Conservation (phyloP, 2,797 vertebrate species). For the Phoxinus dragarum region DNA sequence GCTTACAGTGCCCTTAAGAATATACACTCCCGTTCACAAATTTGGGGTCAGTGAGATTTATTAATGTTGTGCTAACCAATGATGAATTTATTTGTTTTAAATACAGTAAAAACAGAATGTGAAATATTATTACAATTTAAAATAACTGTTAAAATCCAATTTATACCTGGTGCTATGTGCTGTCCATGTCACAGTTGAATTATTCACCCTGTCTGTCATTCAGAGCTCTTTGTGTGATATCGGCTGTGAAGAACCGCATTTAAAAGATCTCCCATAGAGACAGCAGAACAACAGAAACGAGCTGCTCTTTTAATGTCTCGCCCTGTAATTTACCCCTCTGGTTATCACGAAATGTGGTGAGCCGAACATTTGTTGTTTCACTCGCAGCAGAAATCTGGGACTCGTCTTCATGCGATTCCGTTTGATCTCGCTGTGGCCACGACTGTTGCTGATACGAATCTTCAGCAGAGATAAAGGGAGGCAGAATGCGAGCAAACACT, state of each 20-base stretch:
- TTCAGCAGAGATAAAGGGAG: background rate
- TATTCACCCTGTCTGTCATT: conserved; percentile 32
- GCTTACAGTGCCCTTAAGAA: too few species aligned
- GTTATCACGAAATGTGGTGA: conserved; percentile 7
- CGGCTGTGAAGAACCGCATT: background rate
- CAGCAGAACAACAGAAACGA: background rate
- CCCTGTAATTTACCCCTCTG: conserved; percentile 9
- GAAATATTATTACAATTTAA: too few species aligned
- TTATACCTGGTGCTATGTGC: too few species aligned
- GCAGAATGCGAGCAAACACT: conserved; percentile 33
- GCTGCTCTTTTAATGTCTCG: background rate
- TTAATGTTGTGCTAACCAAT: too few species aligned
- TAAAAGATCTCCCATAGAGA: background rate
- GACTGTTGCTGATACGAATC: conserved; percentile 2
- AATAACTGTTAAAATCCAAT: too few species aligned
- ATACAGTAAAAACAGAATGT: too few species aligned
- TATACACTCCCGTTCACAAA: too few species aligned
- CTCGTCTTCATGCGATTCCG: background rate
- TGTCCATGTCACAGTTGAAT: conserved; percentile 19
- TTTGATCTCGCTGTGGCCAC: background rate
- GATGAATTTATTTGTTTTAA: too few species aligned
- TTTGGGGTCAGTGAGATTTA: too few species aligned
- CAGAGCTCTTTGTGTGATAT: conserved; percentile 16
- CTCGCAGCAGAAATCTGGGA: conserved; percentile 9
- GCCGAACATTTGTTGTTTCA: conserved; percentile 1